Percentiles rank a stretch among this genome's conserved stretches.
Conservation (phyloP, 2,888 invertebrate species). For the Cabera pusaria region DNA sequence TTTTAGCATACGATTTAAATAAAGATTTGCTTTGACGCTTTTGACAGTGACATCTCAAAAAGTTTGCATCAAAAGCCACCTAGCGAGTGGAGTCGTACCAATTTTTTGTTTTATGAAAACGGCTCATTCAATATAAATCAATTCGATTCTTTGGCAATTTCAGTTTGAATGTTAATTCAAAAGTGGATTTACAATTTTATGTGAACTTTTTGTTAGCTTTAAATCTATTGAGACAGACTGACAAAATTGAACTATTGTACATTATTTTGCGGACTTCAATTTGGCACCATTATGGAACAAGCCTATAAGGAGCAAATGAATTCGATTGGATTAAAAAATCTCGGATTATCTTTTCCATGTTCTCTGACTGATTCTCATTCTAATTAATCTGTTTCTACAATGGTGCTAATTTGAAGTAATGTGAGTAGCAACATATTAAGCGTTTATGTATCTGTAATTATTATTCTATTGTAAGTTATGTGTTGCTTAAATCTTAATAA, state of each 20-base stretch:
- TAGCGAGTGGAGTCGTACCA: too few relatives aligned
- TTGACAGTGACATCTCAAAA: too few relatives aligned
- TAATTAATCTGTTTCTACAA: constrained; percentile 31
- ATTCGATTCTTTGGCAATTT: constrained; percentile 81
- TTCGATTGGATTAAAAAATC: too few relatives aligned
- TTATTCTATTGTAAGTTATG: constrained; percentile 65
- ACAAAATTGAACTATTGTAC: constrained; percentile 68
- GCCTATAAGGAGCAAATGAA: too few relatives aligned
- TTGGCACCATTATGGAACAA: constrained; percentile 38
- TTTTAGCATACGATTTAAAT: too few relatives aligned
- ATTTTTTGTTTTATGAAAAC: too few relatives aligned
- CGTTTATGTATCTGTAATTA: constrained; percentile 61
- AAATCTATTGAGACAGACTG: constrained; percentile 72
- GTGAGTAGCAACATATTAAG: constrained; percentile 69
- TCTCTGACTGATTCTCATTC: too few relatives aligned
- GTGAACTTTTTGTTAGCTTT: constrained; percentile 68
- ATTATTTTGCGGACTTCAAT: constrained; percentile 48
- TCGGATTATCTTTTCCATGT: too few relatives aligned
- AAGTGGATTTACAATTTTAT: constrained; percentile 78
- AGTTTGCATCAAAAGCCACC: too few relatives aligned
- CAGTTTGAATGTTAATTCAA: constrained; percentile 59
- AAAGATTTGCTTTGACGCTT: too few relatives aligned
- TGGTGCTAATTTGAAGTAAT: constrained; percentile 43
- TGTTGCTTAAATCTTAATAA: constrained; percentile 51
- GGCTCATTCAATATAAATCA: constrained; percentile 61